Conservation (phyloP, 2,888 invertebrate genomes). For the Patella caerulea region DNA sequence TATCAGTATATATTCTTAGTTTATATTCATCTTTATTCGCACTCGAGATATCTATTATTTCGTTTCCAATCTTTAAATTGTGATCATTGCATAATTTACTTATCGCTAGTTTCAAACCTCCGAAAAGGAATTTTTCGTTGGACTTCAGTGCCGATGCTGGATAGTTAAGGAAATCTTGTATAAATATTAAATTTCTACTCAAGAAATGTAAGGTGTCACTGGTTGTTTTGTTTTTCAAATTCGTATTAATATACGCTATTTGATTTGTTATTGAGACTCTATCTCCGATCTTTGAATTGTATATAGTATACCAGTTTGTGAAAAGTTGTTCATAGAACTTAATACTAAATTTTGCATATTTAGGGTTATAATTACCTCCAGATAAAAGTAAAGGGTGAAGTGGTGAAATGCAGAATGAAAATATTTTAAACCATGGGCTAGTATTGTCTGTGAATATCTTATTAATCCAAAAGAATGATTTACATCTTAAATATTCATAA, state of each 20-base stretch:
- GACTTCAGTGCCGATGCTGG: not conserved
- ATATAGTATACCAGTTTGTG: not conserved
- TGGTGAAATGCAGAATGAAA: too few relatives aligned
- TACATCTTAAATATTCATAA: not conserved
- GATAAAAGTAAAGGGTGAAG: too few relatives aligned
- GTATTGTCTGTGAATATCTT: too few relatives aligned
- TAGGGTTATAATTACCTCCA: not conserved
- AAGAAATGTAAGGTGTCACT: not conserved
- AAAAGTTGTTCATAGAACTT: not conserved
- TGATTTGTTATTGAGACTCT: not conserved
- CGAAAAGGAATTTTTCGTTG: too few relatives aligned
- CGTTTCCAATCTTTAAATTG: not conserved
- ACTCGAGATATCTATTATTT: not conserved
- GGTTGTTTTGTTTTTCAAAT: not conserved
- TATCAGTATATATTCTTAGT: not conserved
- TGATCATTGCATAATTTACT: not conserved
- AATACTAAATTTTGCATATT: not conserved
- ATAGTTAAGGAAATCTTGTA: not conserved
- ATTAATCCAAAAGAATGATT: not conserved
- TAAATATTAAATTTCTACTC: not conserved
- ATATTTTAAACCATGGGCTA: too few relatives aligned
- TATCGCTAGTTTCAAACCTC: not conserved
- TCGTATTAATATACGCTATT: not conserved
- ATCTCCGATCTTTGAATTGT: not conserved
- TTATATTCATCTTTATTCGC: not conserved